Conservation (phyloP, 2,113 vertebrate species). For the Prunella fulvescens region DNA sequence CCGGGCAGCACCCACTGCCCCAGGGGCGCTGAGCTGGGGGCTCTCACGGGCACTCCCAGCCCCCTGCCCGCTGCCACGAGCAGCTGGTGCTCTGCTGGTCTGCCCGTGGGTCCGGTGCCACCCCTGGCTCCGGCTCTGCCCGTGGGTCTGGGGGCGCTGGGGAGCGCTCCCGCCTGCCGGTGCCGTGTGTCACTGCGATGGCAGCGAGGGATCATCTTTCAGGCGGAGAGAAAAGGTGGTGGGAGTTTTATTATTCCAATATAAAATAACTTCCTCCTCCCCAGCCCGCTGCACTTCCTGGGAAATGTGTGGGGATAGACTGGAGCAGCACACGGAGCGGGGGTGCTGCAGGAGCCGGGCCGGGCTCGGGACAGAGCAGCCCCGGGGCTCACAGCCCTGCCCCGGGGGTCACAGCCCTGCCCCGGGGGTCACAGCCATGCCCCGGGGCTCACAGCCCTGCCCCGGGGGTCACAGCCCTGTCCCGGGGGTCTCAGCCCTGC, state of each 20-base stretch:
- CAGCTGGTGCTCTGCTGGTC: not conserved
- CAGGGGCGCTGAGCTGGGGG: rapidly evolving
- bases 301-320: not conserved
- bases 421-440: no score
- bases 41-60: not conserved
- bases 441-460: no score
- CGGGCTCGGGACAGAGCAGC: rapidly evolving
- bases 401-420: no score
- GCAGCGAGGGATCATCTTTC: not conserved
- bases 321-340: rapidly evolving
- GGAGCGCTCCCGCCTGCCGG: not conserved
- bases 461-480: no score
- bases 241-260: conserved; percentile 48
- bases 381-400: rapidly evolving
- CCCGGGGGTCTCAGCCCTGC: no score
- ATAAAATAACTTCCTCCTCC: conserved; percentile 19
- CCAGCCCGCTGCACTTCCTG: not conserved
- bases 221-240: conserved; percentile 20
- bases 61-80: not conserved
- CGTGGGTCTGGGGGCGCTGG: rapidly evolving
- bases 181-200: not conserved
- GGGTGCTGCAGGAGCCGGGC: not conserved
- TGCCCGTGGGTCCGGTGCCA: not conserved
- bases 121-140: rapidly evolving
- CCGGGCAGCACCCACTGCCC: not conserved